A percentile compares a stretch with the other conserved stretches of the same genome.
phyloP scores from a whole-genome alignment of 2,113 vertebrate genomes.

The Lamprotornis superbus region DNA sequence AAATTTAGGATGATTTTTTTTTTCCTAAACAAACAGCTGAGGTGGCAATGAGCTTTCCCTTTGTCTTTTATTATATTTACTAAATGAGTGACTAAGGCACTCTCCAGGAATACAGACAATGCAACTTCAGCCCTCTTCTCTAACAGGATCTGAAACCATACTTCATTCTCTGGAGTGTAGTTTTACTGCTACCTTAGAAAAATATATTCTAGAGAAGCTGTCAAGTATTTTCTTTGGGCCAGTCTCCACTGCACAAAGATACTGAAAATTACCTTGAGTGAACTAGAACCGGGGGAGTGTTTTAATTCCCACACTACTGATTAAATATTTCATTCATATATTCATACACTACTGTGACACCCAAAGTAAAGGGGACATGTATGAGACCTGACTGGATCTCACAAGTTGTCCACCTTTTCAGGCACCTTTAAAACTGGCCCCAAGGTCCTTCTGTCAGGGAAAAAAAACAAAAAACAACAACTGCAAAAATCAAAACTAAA shows the following conservation, averaged over 20 bases:
- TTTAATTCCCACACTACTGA: not conserved
- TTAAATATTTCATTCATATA: not conserved
- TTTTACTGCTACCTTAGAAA: not conserved
- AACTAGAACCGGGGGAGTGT: not conserved
- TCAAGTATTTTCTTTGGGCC: not conserved
- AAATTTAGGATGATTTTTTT: not conserved
- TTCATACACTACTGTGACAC: not conserved
- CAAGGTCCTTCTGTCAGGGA: not conserved
- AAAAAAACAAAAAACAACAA: not conserved
- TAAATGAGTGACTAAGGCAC: not conserved
- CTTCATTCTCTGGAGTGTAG: not conserved
- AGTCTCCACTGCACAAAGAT: not conserved
- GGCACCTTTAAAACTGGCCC: not conserved
- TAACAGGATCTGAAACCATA: not conserved
- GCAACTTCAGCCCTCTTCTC: not conserved
- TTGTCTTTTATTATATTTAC: not conserved
- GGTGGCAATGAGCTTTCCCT: rapidly evolving
- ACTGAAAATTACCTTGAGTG: not conserved
- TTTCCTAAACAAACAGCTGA: not conserved
- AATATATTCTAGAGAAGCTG: not conserved
- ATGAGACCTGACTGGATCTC: not conserved
- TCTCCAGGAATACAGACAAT: not conserved
- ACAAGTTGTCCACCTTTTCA: not conserved
- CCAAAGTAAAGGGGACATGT: not conserved
- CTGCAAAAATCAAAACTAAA: not conserved